A percentile compares a stretch with the other conserved stretches of the same genome.
phyloP scores from a whole-genome alignment of 2,113 vertebrate genomes.

The Saiga tatarica region DNA sequence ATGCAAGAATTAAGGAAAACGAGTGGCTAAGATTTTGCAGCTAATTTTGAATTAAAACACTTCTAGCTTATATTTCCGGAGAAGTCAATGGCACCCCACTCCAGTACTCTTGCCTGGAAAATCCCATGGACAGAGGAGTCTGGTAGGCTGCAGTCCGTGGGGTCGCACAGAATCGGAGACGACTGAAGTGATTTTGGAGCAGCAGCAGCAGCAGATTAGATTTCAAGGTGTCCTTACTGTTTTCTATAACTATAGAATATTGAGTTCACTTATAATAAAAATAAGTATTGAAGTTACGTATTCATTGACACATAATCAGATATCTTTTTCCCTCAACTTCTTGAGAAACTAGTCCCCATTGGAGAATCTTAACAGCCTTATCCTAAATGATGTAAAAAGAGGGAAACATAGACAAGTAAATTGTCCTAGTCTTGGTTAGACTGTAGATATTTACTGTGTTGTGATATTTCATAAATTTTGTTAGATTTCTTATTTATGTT shows the following conservation, averaged over 20 bases:
- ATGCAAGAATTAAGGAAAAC: background rate
- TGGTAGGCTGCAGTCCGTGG: no score
- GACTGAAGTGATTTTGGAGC: no score
- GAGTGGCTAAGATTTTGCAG: background rate
- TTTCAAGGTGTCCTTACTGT: background rate
- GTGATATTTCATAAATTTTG: background rate
- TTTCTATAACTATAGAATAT: background rate
- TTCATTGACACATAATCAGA: background rate
- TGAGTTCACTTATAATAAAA: background rate
- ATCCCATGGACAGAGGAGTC: no score
- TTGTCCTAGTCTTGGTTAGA: background rate
- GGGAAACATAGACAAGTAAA: background rate
- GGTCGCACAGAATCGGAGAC: accelerated
- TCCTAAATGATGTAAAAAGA: background rate
- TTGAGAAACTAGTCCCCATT: background rate
- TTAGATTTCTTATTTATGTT: background rate
- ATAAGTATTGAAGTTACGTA: background rate
- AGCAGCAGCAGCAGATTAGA: background rate
- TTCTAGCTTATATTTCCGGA: background rate
- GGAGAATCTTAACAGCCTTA: background rate
- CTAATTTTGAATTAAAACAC: background rate
- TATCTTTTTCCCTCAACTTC: background rate
- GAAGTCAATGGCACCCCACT: no score
- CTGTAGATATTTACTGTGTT: background rate
- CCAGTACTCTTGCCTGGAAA: no score